Percentiles rank a stretch among this genome's conserved stretches.
Evolutionary conservation across 53 echinoderm and acorn worm genomes (phyloP).

Genomic region (Pentamera pediparva): DNA sequence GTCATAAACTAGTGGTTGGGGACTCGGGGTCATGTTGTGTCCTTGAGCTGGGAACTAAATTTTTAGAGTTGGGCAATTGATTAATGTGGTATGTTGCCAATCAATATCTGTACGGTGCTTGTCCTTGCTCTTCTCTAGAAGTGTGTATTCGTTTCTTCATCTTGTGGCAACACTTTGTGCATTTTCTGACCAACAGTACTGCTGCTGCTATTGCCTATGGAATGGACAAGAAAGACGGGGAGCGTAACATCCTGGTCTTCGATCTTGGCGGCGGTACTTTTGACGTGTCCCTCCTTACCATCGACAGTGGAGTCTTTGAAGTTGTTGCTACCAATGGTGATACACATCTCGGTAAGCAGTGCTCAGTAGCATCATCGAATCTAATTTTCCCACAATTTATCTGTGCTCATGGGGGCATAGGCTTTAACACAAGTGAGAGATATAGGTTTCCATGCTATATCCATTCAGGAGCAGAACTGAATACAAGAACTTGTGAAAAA

Average conservation of each 20-base stretch:
- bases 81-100: too few species aligned
- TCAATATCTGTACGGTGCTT: too few species aligned
- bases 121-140: background rate
- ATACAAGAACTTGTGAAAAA: too few species aligned
- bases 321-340: slow-evolving; percentile 92
- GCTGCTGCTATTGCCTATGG: slow-evolving; percentile 99
- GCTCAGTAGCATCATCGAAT: background rate
- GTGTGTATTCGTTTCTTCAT: background rate
- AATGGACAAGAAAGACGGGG: slow-evolving; percentile 95
- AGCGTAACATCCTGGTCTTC: slow-evolving; percentile 95
- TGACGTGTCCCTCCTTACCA: slow-evolving; percentile 92
- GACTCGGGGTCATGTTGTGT: too few species aligned
- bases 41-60: too few species aligned
- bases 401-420: too few species aligned
- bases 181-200: slow-evolving; percentile 47
- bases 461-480: too few species aligned
- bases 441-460: too few species aligned
- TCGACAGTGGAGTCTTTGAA: slow-evolving; percentile 98
- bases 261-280: slow-evolving; percentile 98
- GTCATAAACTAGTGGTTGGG: too few species aligned
- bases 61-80: too few species aligned
- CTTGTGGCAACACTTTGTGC: background rate
- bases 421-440: too few species aligned
- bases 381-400: too few species aligned
- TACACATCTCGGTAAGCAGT: slow-evolving; percentile 90